These are phyloP conservation scores for Drosophila bipectinata DNA, from an alignment of 1,140 invertebrate species.

Conservation along the genomic window DNA sequence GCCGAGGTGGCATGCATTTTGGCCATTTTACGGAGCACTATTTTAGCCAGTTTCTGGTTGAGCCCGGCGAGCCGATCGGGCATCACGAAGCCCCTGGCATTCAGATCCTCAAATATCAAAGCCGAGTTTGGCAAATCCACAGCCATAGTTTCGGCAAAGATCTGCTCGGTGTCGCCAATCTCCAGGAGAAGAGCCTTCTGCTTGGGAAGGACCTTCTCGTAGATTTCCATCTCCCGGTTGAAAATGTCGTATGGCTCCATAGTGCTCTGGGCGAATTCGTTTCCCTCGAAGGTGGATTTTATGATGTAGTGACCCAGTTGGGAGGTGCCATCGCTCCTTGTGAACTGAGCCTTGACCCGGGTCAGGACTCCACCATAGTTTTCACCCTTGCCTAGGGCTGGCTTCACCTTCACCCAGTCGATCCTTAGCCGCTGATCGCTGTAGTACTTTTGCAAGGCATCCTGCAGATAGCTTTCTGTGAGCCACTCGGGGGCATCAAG, in stretches of 20 bases:
- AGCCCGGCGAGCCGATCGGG: slow-evolving; percentile 85
- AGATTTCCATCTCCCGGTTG: slow-evolving; percentile 79
- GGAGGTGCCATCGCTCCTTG: slow-evolving; percentile 25
- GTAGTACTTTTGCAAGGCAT: slow-evolving; percentile 56
- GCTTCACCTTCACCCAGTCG: slow-evolving; percentile 45
- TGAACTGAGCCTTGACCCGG: slow-evolving; percentile 56
- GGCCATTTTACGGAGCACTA: slow-evolving; percentile 85
- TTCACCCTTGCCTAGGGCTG: slow-evolving; percentile 77
- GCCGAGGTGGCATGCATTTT: slow-evolving; percentile 86
- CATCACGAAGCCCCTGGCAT: slow-evolving; percentile 82
- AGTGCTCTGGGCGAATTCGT: slow-evolving; percentile 61
- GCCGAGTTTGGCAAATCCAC: slow-evolving; percentile 66
- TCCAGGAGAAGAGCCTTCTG: slow-evolving; percentile 61
- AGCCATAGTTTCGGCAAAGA: slow-evolving; percentile 73
- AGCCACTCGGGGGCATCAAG: slow-evolving; percentile 68
- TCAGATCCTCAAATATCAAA: slow-evolving; percentile 79
- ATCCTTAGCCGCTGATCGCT: slow-evolving; percentile 57
- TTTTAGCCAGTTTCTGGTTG: slow-evolving; percentile 84
- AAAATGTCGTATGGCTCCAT: slow-evolving; percentile 82
- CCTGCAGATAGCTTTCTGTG: slow-evolving; percentile 58
- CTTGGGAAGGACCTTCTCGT: slow-evolving; percentile 76
- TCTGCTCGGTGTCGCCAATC: slow-evolving; percentile 62
- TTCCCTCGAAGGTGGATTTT: slow-evolving; percentile 73
- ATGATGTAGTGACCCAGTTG: slow-evolving; percentile 61
- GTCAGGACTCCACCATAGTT: slow-evolving; percentile 78